Base-by-base conservation (phyloP, 2,888 invertebrate genomes). In the Cotesia congregata region DNA sequence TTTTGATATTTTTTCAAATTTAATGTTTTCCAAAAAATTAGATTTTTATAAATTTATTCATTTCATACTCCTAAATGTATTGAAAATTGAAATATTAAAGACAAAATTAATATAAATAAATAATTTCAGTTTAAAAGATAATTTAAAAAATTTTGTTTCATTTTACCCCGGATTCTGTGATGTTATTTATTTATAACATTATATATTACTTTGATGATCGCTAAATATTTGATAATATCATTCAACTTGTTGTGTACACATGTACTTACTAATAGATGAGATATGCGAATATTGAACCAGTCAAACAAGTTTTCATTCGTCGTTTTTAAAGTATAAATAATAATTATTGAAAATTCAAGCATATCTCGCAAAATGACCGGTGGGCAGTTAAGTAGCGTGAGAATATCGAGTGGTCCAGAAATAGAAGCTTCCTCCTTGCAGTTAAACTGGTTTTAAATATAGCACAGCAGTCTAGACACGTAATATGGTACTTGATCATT, bases 361-460 rank as follows among this genome's bases (percentile, higher is more conserved):
- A 17, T 75, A 82, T 83, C 80, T 84, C 83, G 72, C 67, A 83
- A 86, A 86, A 88, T 87, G 84, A 86, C 87, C 85, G 83, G 77
- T 84, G 86, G 86, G 84, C 86, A 86, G 82, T 80, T 38, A 38
- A 30, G 17, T 40, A 83, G 82, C 87, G 88, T 88, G 88, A 87
- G 88, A 88, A 87, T 84, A 77, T 74, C 73, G 40, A 82, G 80
- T 78, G 87, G 86, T 87, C 86, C 87, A 87, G 83, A 77, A 70
- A 5, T 70, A 65, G 72, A 67, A 67, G 80, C 80, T 30, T 50
- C 15, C 67, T 38, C 50, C 20, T 9, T 62, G 74, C 69, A 75
- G 72, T 72, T 67, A 74, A 81, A 86, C 86, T 80, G 83, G 86
- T 86, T 86, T 60, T 12, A 39, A 50, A 50, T 50, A 50, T 69